Percentiles rank a stretch among this genome's conserved stretches.
These are phyloP conservation scores for Cremastinae sp. DNA, from an alignment of 2,888 invertebrate species.

Conservation along the genomic window DNA sequence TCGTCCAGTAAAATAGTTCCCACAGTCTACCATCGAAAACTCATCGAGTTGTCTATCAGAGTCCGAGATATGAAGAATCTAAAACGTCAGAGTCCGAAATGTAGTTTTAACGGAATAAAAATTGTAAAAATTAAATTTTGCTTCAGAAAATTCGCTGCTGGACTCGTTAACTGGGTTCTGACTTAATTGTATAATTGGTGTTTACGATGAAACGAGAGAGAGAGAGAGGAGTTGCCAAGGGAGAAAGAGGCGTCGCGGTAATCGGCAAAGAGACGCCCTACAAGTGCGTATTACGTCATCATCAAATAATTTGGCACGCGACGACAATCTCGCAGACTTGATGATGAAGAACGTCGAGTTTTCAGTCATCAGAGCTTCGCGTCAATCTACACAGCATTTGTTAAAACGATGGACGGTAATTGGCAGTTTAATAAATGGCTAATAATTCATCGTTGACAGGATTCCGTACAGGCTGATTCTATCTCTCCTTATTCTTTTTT, in stretches of 20 bases:
- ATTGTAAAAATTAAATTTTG: constrained; percentile 66
- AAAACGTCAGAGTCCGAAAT: not conserved
- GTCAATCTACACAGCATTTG: constrained; percentile 35
- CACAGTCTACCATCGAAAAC: too few species aligned
- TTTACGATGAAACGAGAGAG: too few species aligned
- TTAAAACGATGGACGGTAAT: constrained; percentile 17
- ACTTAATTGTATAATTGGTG: constrained; percentile 76
- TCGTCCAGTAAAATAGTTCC: too few species aligned
- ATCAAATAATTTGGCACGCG: constrained; percentile 79
- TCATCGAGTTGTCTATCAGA: too few species aligned
- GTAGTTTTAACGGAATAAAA: constrained; percentile 19
- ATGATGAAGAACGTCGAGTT: constrained; percentile 7
- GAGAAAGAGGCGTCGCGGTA: constrained; percentile 68
- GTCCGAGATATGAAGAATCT: too few species aligned
- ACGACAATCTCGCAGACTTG: constrained; percentile 72
- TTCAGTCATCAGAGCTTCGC: constrained; percentile 16
- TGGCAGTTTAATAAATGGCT: constrained; percentile 31
- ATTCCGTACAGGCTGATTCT: not conserved
- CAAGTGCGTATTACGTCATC: constrained; percentile 74
- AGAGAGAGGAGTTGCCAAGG: constrained; percentile 66
- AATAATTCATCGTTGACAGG: constrained; percentile 34
- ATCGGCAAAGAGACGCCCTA: constrained; percentile 60
- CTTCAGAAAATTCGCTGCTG: constrained; percentile 61
- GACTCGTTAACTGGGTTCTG: constrained; percentile 44
- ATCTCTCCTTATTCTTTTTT: not conserved